Base-by-base conservation (phyloP, 2,888 invertebrate genomes). In the Epistrophella euchroma region DNA sequence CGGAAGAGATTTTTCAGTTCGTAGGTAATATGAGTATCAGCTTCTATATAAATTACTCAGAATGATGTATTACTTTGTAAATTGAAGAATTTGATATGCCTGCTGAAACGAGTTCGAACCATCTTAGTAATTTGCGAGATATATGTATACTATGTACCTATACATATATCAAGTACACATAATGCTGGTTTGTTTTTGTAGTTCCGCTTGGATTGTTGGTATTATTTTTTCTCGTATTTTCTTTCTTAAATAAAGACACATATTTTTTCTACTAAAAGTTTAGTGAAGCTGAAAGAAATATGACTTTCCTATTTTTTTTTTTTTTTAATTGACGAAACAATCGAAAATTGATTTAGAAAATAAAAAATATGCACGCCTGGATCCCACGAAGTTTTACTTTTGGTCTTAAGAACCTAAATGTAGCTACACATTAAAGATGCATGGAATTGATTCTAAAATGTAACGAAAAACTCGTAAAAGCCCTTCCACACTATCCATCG, bases 81-180 rank as follows among this genome's bases (percentile, higher is more conserved):
- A 62, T 62, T 25, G 25, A 62, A 22, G 19, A 60, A 62, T 40
- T 43, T n/a, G 17, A 45, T 62, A 45, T 62, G 62, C n/a, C 43
- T 5, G 19, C 35, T 15, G 19, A 35, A 58, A 37, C 58, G 4
- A 25, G 43, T 17, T 62, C 11, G 17, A 28, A 6, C 25, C 43
- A 45, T 28, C 35, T 28, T 17, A 32, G 55, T 55, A 10, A 17
- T 55, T 55, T 32, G 9, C 17, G 3, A 55, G 32, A 28, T 25
- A 52, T 4, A 37, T 13, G n/a, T 35, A 25, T 28, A 28, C 6
- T 6, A 28, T 5, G 10, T 7, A 5, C n/a, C n/a, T n/a, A n/a
- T n/a, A n/a, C n/a, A n/a, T 19, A 11, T 25, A 55, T 28, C 9
- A n/a, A n/a, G 10, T 28, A 32, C 32, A 32, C 28, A 32, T 32